Percentiles rank a stretch among this genome's conserved stretches.
These are phyloP conservation scores for Mylabris sibirica DNA, from an alignment of 2,888 invertebrate genomes.

Conservation along the genomic window DNA sequence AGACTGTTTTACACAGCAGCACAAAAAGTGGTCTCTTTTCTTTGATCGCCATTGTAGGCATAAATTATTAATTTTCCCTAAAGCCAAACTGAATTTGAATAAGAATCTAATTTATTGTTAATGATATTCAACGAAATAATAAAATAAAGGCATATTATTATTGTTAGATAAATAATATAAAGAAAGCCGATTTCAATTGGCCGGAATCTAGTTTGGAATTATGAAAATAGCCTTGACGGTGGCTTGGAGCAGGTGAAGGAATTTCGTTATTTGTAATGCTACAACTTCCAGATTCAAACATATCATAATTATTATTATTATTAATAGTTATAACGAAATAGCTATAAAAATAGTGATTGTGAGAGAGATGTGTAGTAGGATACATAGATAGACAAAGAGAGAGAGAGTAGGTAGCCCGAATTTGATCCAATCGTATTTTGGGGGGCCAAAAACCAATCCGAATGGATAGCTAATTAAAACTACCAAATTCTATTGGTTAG, in stretches of 20 bases:
- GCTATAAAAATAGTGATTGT: too few relatives aligned
- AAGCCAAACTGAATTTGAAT: background rate
- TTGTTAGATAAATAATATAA: constrained; percentile 2
- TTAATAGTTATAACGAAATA: too few relatives aligned
- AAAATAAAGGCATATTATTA: background rate
- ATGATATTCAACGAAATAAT: background rate
- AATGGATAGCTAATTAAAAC: background rate
- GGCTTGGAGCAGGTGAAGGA: constrained; percentile 11
- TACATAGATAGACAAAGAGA: background rate
- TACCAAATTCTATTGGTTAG: constrained; percentile 6
- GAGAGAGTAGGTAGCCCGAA: background rate
- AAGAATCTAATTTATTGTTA: background rate
- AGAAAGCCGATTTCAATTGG: constrained; percentile 10
- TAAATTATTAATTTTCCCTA: background rate
- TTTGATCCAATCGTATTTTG: background rate
- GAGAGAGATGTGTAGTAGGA: background rate
- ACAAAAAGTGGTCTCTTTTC: too few relatives aligned
- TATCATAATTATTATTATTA: too few relatives aligned
- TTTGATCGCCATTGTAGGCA: too few relatives aligned
- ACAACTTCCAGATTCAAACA: background rate
- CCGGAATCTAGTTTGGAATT: constrained; percentile 12
- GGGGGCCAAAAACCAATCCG: background rate
- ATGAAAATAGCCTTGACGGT: constrained; percentile 6
- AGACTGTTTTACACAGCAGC: too few relatives aligned
- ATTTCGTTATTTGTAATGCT: constrained; percentile 3